Evolutionary conservation across 2,797 vertebrate genomes (phyloP).

Genomic region (Caiman crocodilus): DNA sequence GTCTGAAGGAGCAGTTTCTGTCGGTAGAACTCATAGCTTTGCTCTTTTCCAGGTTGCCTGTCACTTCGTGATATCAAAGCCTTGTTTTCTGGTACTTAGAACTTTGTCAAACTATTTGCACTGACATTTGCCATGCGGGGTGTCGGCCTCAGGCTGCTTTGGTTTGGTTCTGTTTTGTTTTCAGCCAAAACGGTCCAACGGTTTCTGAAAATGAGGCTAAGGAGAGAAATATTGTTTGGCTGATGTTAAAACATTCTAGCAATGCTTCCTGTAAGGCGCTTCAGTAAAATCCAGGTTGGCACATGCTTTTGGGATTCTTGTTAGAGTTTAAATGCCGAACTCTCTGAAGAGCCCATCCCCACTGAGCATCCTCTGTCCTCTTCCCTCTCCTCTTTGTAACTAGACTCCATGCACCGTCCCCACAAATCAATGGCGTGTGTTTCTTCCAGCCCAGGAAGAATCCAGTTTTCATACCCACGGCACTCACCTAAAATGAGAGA

Average conservation of each 20-base stretch:
- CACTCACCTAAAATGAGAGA: background rate
- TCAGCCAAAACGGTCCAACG: conserved; percentile 44
- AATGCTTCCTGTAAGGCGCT: background rate
- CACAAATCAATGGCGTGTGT: background rate
- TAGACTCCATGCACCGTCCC: background rate
- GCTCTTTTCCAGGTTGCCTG: background rate
- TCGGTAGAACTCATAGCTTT: background rate
- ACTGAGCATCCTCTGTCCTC: no score
- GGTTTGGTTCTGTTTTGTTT: conserved; percentile 30
- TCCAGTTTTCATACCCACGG: background rate
- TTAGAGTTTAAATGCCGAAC: no score
- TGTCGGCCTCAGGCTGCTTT: conserved; percentile 63
- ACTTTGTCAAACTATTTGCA: conserved; percentile 21
- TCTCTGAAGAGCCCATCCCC: no score
- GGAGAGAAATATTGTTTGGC: background rate
- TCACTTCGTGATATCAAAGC: conserved; percentile 11
- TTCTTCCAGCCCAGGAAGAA: no score
- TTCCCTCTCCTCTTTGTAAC: background rate
- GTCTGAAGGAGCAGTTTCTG: background rate
- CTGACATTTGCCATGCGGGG: conserved; percentile 38
- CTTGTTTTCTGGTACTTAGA: conserved; percentile 48
- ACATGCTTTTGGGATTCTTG: no score
- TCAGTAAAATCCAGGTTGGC: no score
- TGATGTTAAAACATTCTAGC: background rate
- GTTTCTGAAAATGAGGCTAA: background rate